Evolutionary conservation across 2,113 vertebrate species (phyloP).

Genomic region (Tor tambroides): DNA sequence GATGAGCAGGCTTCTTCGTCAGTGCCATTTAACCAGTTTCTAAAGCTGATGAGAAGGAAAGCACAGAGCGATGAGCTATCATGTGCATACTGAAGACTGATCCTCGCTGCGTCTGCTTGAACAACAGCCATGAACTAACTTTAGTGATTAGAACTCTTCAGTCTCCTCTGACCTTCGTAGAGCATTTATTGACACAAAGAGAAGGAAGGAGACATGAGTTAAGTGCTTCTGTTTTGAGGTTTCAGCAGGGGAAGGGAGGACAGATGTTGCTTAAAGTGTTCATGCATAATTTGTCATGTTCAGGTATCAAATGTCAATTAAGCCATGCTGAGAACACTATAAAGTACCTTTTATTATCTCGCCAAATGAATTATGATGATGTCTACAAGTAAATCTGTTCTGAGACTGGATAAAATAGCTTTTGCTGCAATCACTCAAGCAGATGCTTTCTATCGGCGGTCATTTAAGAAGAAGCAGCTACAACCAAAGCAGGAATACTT

Average conservation of each 20-base stretch:
- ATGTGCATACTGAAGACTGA: slow-evolving; percentile 2
- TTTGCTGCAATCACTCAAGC: slow-evolving; percentile 28
- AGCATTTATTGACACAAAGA: background rate
- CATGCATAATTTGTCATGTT: background rate
- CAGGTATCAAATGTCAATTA: slow-evolving; percentile 24
- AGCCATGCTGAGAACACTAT: background rate
- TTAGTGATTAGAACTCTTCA: background rate
- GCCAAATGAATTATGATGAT: slow-evolving; percentile 12
- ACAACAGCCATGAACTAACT: background rate
- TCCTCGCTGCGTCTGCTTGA: background rate
- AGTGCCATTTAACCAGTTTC: slow-evolving; percentile 58
- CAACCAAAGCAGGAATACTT: slow-evolving; percentile 9
- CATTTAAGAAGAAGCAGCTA: background rate
- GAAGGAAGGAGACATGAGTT: background rate
- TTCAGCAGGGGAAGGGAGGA: background rate
- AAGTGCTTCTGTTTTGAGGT: background rate
- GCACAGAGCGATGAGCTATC: slow-evolving; percentile 51
- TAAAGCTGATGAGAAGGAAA: slow-evolving; percentile 60
- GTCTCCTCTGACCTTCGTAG: background rate
- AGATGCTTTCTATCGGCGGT: background rate
- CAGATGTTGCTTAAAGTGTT: slow-evolving; percentile 15
- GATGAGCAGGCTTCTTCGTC: slow-evolving; percentile 54
- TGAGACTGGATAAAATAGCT: slow-evolving; percentile 12
- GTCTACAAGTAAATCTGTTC: background rate
- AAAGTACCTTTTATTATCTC: background rate